A percentile compares a stretch with the other conserved stretches of the same genome.
Evolutionary conservation across 2,888 invertebrate genomes (phyloP).

Genomic region (Chironomus riparius): DNA sequence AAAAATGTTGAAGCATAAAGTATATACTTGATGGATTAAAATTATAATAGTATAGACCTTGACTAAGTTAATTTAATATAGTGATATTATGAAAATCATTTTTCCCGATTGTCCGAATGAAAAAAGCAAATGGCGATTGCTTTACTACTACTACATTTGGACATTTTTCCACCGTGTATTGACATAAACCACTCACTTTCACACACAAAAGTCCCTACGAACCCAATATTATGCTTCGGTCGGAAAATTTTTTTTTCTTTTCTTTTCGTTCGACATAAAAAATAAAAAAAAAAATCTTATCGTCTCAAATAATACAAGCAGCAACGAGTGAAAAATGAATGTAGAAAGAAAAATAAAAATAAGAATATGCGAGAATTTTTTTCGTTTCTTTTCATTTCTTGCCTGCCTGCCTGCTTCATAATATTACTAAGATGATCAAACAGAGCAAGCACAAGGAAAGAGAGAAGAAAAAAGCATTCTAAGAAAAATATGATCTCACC

Average conservation of each 20-base stretch:
- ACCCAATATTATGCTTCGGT: constrained; percentile 18
- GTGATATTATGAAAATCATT: constrained; percentile 16
- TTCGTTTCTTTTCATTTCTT: too few species aligned
- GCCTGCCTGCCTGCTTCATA: too few species aligned
- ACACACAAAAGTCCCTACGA: neutral
- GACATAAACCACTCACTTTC: constrained; percentile 16
- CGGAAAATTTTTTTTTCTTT: constrained; percentile 21
- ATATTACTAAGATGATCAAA: too few species aligned
- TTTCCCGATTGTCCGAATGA: constrained; percentile 17
- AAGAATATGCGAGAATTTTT: too few species aligned
- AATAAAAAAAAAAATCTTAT: constrained; percentile 26
- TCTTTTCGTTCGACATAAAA: constrained; percentile 18
- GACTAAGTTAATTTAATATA: neutral
- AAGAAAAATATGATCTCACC: constrained; percentile 27
- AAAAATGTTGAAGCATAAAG: too few species aligned
- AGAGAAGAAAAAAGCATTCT: constrained; percentile 9
- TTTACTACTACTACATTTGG: constrained; percentile 18
- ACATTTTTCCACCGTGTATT: constrained; percentile 20
- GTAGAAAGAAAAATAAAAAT: neutral
- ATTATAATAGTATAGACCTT: too few species aligned
- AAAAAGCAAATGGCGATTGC: constrained; percentile 26
- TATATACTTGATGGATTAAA: too few species aligned
- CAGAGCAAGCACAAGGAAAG: neutral
- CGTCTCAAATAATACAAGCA: neutral
- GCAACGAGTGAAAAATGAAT: neutral